Evolutionary conservation across 2,888 invertebrate species (phyloP).

Genomic region (Agrotis segetum): DNA sequence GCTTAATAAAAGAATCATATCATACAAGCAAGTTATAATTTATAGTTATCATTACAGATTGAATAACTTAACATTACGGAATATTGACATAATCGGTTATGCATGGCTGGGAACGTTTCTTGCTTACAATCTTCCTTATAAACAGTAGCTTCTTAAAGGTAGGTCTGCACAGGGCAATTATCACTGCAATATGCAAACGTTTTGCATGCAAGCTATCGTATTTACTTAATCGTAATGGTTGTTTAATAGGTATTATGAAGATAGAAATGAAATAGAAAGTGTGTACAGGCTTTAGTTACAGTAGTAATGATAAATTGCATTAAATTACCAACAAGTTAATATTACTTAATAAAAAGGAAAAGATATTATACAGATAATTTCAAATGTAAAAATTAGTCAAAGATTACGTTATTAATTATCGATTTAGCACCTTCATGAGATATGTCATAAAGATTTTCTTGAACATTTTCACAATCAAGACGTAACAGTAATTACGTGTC

Average conservation of each 20-base stretch:
- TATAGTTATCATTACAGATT: constrained; percentile 51
- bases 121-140: constrained; percentile 46
- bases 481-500: constrained; percentile 55
- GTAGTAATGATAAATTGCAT: background rate
- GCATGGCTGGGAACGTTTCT: constrained; percentile 56
- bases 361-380: background rate
- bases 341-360: constrained; percentile 1
- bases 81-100: constrained; percentile 65
- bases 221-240: background rate
- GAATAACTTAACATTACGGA: constrained; percentile 56
- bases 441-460: constrained; percentile 8
- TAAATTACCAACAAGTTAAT: background rate
- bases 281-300: background rate
- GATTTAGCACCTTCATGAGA: constrained; percentile 24
- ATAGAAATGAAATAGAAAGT: constrained; percentile 14
- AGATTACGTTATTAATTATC: constrained; percentile 11
- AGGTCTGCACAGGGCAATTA: background rate
- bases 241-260: constrained; percentile 3
- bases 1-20: constrained; percentile 40
- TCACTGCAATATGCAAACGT: background rate
- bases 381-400: background rate
- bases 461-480: constrained; percentile 36
- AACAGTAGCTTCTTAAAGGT: constrained; percentile 5
- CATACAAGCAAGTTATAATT: constrained; percentile 43
- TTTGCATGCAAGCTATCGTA: background rate